Base-by-base conservation (phyloP, 2,113 vertebrate genomes). In the Hoplias malabaricus region DNA sequence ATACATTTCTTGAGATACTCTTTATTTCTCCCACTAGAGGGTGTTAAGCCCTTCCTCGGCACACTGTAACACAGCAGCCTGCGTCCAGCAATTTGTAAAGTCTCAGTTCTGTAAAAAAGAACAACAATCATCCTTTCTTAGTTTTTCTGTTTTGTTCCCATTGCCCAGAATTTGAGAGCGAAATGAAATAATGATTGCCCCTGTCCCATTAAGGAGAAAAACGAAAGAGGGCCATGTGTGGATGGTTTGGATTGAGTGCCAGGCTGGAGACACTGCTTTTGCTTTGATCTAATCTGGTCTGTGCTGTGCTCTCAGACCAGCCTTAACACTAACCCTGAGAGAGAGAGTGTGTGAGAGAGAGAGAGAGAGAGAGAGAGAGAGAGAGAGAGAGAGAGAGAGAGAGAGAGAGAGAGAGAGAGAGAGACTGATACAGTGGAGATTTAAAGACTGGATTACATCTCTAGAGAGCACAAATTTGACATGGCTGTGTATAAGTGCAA, bases 11-110 rank as follows among this genome's bases (percentile, higher is more conserved):
- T 73, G 13, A 73, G 25, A 11, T 36, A 8, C 1, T 25, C 70
- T 82, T 67, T 2, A 3, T 62, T 10, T 84, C 77, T 71, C 79
- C 88, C 88, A 90, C 87, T 89, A 90, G 89, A 87, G 87, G 86
- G 89, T 68, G 84, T 76, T 88, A 83, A 87, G 83, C 81, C 80
- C 85, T 78, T 86, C 83, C 67, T 77, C 72, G 86, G 84, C 56
- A 38, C 57, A 27, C n/a, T n/a, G n/a, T n/a, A n/a, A n/a, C n/a
- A n/a, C n/a, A n/a, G n/a, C n/a, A n/a, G n/a, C n/a, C n/a, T n/a
- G n/a, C n/a, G n/a, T n/a, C n/a, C n/a, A n/a, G n/a, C n/a, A n/a
- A n/a, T n/a, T n/a, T n/a, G n/a, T n/a, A n/a, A n/a, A n/a, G n/a
- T n/a, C n/a, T n/a, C n/a, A n/a, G n/a, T n/a, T n/a, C n/a, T n/a